Evolutionary conservation across 1,140 invertebrate species (phyloP).

Genomic region (Drusus annulatus): DNA sequence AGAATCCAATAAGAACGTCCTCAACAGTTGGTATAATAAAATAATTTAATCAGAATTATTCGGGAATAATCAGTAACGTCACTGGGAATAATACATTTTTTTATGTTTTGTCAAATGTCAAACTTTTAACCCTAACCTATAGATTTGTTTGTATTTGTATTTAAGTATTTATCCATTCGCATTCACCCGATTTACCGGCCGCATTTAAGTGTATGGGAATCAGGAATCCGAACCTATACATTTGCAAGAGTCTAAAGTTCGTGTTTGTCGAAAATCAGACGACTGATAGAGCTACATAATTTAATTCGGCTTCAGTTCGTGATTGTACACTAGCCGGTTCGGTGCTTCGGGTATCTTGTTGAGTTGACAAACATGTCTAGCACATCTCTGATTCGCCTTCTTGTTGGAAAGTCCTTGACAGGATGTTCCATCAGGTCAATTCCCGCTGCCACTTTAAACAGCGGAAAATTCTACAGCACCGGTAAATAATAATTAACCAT

Average conservation of each 20-base stretch:
- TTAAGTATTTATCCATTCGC: too few relatives aligned
- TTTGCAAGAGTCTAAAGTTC: slow-evolving; percentile 24
- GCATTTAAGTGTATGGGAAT: not conserved
- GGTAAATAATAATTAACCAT: slow-evolving; percentile 19
- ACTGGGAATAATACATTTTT: too few relatives aligned
- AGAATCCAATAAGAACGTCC: too few relatives aligned
- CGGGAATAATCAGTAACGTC: too few relatives aligned
- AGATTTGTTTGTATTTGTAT: not conserved
- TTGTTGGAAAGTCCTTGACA: slow-evolving; percentile 38
- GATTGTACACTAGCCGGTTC: not conserved
- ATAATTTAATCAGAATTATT: too few relatives aligned
- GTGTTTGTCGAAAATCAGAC: slow-evolving; percentile 25
- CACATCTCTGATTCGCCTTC: slow-evolving; percentile 40
- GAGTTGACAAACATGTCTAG: slow-evolving; percentile 36
- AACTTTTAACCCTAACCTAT: slow-evolving; percentile 4
- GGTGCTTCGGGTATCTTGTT: not conserved
- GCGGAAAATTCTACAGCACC: slow-evolving; percentile 37
- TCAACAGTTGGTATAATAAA: too few relatives aligned
- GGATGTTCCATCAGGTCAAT: slow-evolving; percentile 19
- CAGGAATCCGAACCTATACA: not conserved
- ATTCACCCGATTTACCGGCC: not conserved
- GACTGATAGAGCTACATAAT: not conserved
- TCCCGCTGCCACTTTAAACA: slow-evolving; percentile 32
- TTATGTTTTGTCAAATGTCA: not conserved
- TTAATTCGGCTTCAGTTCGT: not conserved